Percentiles rank a stretch among this genome's conserved stretches.
Evolutionary conservation across 2,797 vertebrate species (phyloP).

Genomic region (Poliocrania exsul): DNA sequence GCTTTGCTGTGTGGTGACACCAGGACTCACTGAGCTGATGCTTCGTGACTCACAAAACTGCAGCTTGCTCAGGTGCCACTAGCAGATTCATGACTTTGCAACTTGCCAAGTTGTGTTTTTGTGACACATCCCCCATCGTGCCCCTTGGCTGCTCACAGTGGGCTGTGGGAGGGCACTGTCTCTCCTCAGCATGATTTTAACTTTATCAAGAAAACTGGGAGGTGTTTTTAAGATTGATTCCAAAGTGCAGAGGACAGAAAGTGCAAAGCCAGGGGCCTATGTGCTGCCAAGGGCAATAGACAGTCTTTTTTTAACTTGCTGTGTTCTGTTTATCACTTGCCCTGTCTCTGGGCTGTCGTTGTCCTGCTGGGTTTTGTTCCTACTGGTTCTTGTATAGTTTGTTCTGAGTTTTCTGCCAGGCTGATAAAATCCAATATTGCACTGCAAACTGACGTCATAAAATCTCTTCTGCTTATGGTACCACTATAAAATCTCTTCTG

Average conservation of each 20-base stretch:
- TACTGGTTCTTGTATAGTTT: background rate
- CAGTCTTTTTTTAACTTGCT: background rate
- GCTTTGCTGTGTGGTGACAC: background rate
- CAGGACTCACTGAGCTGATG: rapidly evolving
- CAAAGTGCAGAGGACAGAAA: background rate
- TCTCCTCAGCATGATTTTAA: background rate
- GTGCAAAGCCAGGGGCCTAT: background rate
- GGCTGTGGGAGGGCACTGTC: background rate
- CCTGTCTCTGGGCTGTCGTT: background rate
- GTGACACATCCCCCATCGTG: background rate
- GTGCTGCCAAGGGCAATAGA: background rate
- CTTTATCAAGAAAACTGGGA: background rate
- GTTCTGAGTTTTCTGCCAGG: background rate
- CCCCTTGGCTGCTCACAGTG: background rate
- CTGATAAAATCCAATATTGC: background rate
- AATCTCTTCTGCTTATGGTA: background rate
- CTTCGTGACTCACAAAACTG: background rate
- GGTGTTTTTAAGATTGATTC: background rate
- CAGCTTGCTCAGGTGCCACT: background rate
- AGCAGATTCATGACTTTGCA: background rate
- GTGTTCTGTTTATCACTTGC: background rate
- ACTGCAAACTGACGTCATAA: background rate
- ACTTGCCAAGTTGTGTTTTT: rapidly evolving
- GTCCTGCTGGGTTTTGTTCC: background rate
- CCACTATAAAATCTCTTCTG: background rate